Percentiles rank a stretch among this genome's conserved stretches.
phyloP scores from a whole-genome alignment of 2,888 invertebrate species.

The Idaea aversata region DNA sequence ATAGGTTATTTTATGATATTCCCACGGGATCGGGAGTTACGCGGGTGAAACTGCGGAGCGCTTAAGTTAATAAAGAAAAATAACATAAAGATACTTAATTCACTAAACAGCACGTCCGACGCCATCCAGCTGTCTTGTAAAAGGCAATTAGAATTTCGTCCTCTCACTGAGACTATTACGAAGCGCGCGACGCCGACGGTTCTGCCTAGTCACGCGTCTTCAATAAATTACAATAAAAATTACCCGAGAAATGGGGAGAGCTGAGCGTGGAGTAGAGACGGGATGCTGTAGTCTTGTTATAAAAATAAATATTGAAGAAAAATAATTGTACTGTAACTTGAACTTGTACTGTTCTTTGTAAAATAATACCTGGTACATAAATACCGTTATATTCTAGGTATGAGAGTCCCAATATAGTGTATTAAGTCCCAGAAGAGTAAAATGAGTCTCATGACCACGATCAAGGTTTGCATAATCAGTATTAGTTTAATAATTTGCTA shows the following conservation, averaged over 20 bases:
- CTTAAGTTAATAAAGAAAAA: conserved; percentile 18
- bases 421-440: too few species aligned
- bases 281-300: conserved; percentile 7
- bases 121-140: conserved; percentile 25
- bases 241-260: conserved; percentile 55
- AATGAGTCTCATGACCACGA: too few species aligned
- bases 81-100: conserved; percentile 22
- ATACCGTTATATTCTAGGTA: too few species aligned
- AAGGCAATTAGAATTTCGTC: conserved; percentile 51
- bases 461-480: too few species aligned
- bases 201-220: conserved; percentile 70
- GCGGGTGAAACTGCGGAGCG: too few species aligned
- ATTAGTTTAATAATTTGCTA: too few species aligned
- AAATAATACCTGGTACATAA: too few species aligned
- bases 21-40: too few species aligned
- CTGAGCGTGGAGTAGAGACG: conserved; percentile 21
- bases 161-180: conserved; percentile 47
- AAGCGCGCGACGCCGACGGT: conserved; percentile 37
- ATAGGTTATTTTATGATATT: too few species aligned
- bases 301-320: neutral
- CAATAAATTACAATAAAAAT: conserved; percentile 76
- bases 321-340: too few species aligned
- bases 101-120: conserved; percentile 24
- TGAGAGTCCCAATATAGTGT: too few species aligned
- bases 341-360: too few species aligned